These are phyloP conservation scores for Macrophya annulata DNA, from an alignment of 2,888 invertebrate genomes.

Conservation along the genomic window DNA sequence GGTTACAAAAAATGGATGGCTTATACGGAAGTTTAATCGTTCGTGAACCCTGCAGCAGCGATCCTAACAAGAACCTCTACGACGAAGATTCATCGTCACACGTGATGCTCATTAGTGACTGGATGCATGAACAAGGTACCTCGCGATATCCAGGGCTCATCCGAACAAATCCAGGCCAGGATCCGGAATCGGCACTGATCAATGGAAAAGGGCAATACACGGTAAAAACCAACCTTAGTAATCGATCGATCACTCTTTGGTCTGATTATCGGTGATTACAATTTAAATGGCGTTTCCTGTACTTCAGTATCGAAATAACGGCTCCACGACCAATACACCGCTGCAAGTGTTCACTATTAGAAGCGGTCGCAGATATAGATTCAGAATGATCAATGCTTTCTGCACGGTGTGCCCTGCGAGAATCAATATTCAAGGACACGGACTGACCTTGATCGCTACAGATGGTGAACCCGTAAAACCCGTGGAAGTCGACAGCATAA, in stretches of 20 bases:
- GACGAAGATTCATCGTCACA: conserved; percentile 81
- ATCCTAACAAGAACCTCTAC: conserved; percentile 72
- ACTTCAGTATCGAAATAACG: conserved; percentile 50
- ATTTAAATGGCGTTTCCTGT: background rate
- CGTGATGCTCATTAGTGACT: conserved; percentile 82
- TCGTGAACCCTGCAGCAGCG: conserved; percentile 79
- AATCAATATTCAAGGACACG: conserved; percentile 80
- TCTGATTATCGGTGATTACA: background rate
- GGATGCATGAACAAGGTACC: conserved; percentile 75
- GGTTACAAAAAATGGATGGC: conserved; percentile 83
- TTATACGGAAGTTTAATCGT: conserved; percentile 83
- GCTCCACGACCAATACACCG: conserved; percentile 52
- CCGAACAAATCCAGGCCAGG: conserved; percentile 76
- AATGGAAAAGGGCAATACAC: conserved; percentile 72
- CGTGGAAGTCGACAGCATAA: conserved; percentile 72
- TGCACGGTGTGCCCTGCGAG: conserved; percentile 81
- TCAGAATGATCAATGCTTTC: conserved; percentile 82
- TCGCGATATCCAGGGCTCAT: conserved; percentile 78
- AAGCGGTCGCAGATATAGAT: conserved; percentile 80
- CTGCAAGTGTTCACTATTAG: conserved; percentile 70
- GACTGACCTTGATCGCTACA: conserved; percentile 80
- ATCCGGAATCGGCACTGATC: conserved; percentile 74
- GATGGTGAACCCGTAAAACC: conserved; percentile 82
- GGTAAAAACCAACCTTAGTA: conserved; percentile 62
- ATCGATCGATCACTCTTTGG: background rate